Percentiles rank a stretch among this genome's conserved stretches.
phyloP scores from a whole-genome alignment of 1,140 invertebrate genomes.

The Luehdorfia chinensis region DNA sequence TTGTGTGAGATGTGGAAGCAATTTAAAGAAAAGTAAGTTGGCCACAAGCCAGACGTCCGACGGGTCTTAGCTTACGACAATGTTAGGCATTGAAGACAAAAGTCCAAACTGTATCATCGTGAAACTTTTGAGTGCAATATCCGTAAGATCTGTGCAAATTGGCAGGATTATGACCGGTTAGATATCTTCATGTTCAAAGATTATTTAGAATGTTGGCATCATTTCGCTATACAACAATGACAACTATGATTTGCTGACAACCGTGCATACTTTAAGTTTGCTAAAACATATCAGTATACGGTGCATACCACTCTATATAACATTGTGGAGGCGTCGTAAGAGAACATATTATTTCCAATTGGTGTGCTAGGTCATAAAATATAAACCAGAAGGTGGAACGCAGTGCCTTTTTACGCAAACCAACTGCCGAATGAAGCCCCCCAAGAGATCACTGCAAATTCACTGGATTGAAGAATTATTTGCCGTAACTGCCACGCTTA shows the following conservation, averaged over 20 bases:
- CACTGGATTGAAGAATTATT: too few relatives aligned
- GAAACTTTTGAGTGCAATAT: slow-evolving; percentile 33
- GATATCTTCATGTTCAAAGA: slow-evolving; percentile 7
- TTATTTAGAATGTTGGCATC: slow-evolving; percentile 9
- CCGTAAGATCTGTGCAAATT: slow-evolving; percentile 13
- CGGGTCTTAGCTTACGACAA: slow-evolving; percentile 49
- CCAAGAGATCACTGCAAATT: too few relatives aligned
- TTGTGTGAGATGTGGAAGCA: slow-evolving; percentile 33
- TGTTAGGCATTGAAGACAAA: slow-evolving; percentile 48
- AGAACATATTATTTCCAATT: too few relatives aligned
- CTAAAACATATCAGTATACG: too few relatives aligned
- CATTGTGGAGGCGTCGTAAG: too few relatives aligned
- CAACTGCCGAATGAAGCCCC: too few relatives aligned
- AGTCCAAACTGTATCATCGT: slow-evolving; percentile 44
- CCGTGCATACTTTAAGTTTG: too few relatives aligned
- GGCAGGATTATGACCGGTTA: slow-evolving; percentile 2
- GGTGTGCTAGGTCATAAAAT: too few relatives aligned
- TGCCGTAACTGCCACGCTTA: too few relatives aligned
- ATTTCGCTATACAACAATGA: background rate
- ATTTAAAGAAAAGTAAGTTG: slow-evolving; percentile 57
- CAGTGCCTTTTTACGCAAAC: too few relatives aligned
- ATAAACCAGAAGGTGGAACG: too few relatives aligned
- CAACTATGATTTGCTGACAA: background rate
- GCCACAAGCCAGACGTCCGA: slow-evolving; percentile 48
- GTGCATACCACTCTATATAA: too few relatives aligned